A percentile compares a stretch with the other conserved stretches of the same genome.
These are phyloP conservation scores for Agrypnia vestita DNA, from an alignment of 1,140 invertebrate species.

Conservation along the genomic window DNA sequence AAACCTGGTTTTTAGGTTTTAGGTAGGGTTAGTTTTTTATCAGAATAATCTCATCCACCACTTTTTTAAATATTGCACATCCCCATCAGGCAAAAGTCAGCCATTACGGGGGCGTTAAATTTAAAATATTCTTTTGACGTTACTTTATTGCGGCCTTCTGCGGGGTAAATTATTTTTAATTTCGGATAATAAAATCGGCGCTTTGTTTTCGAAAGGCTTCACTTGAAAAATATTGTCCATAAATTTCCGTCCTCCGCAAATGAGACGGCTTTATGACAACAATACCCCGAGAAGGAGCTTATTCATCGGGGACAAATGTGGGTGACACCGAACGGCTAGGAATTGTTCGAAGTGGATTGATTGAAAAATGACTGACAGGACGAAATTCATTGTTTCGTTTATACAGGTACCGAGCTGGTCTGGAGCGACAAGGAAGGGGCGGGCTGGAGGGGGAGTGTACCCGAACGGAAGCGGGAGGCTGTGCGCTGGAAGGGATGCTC, in stretches of 20 bases:
- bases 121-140: too few species aligned
- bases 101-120: too few species aligned
- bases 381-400: constrained; percentile 21
- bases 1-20: too few species aligned
- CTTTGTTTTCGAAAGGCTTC: constrained; percentile 7
- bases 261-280: not conserved
- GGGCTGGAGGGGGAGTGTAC: not conserved
- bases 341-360: constrained; percentile 12
- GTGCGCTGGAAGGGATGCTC: too few species aligned
- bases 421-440: constrained; percentile 4
- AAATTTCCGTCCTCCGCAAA: not conserved
- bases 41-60: too few species aligned
- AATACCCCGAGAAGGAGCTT: constrained; percentile 3
- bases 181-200: not conserved
- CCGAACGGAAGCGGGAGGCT: too few species aligned
- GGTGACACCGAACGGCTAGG: constrained; percentile 1
- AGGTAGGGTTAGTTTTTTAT: too few species aligned
- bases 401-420: not conserved
- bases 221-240: constrained; percentile 12
- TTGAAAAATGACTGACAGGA: constrained; percentile 28
- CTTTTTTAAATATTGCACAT: too few species aligned
- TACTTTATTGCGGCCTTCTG: too few species aligned
- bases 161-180: too few species aligned
- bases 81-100: too few species aligned
- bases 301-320: constrained; percentile 21